Conservation (phyloP, 1,140 invertebrate species). For the Ceratina calcarata region DNA sequence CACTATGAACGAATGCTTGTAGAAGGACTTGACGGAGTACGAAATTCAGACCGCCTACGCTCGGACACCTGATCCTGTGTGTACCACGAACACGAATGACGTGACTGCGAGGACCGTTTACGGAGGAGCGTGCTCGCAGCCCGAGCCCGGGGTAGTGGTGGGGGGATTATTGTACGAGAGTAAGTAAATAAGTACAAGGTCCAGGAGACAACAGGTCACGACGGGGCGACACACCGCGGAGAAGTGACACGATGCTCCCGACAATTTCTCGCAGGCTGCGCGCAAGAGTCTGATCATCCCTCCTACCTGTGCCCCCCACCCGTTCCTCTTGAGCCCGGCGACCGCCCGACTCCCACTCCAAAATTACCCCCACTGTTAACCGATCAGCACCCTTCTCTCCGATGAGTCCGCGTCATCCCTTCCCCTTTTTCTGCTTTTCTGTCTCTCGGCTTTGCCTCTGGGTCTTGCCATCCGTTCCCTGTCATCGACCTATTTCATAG, state of each 20-base stretch:
- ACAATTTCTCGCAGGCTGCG: constrained; percentile 71
- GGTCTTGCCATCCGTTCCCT: no score
- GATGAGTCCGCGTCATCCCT: no score
- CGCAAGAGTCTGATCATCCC: constrained; percentile 64
- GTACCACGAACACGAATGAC: constrained; percentile 9
- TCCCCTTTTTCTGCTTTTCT: no score
- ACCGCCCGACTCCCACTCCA: not conserved
- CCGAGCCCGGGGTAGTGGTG: not conserved
- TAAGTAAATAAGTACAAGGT: constrained; percentile 29
- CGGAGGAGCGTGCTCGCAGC: constrained; percentile 15
- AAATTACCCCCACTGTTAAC: no score
- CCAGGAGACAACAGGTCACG: constrained; percentile 52
- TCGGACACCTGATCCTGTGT: not conserved
- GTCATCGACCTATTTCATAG: no score
- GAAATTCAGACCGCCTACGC: not conserved
- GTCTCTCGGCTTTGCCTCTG: no score
- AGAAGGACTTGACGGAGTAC: not conserved
- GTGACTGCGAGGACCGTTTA: not conserved
- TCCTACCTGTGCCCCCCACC: constrained; percentile 36
- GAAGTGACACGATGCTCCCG: constrained; percentile 65
- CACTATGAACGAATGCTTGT: not conserved
- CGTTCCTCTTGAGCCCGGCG: not conserved
- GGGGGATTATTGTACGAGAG: constrained; percentile 2
- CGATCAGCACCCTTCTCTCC: no score
- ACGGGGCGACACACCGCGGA: constrained; percentile 55